These are phyloP conservation scores for Heliornis fulica DNA, from an alignment of 2,113 vertebrate species.

Conservation along the genomic window DNA sequence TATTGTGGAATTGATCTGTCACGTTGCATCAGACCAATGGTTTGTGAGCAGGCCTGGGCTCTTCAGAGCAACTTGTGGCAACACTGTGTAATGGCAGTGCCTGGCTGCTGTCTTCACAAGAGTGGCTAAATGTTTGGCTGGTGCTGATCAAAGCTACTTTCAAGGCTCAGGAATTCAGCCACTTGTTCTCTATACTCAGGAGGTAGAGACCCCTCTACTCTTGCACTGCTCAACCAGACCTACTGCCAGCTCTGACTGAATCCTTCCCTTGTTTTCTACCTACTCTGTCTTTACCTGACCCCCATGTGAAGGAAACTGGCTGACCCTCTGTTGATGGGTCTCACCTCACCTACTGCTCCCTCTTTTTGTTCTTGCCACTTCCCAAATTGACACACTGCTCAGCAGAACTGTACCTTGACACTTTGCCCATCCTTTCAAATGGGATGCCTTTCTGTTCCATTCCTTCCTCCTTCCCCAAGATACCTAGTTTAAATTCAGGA, in stretches of 20 bases:
- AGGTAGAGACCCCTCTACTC: neutral
- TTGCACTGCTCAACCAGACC: neutral
- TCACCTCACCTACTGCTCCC: too few species aligned
- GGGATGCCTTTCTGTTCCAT: neutral
- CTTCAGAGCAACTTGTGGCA: neutral
- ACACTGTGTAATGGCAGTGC: neutral
- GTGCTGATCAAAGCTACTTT: neutral
- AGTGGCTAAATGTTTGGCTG: neutral
- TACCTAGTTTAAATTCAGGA: neutral
- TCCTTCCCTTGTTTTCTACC: neutral
- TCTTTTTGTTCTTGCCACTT: neutral
- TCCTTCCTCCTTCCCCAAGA: neutral
- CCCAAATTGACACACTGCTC: neutral
- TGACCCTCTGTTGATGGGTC: neutral
- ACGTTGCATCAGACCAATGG: neutral
- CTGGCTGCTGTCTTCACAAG: neutral
- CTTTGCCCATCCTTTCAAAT: neutral
- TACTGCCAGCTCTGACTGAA: neutral
- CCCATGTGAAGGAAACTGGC: accelerated
- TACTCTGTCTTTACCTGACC: neutral
- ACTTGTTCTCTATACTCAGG: neutral
- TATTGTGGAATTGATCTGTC: neutral
- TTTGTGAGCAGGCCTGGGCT: neutral
- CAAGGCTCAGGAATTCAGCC: neutral
- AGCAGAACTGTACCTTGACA: neutral